Conservation (phyloP, 1,140 invertebrate genomes). For the Sycobia sp. region DNA sequence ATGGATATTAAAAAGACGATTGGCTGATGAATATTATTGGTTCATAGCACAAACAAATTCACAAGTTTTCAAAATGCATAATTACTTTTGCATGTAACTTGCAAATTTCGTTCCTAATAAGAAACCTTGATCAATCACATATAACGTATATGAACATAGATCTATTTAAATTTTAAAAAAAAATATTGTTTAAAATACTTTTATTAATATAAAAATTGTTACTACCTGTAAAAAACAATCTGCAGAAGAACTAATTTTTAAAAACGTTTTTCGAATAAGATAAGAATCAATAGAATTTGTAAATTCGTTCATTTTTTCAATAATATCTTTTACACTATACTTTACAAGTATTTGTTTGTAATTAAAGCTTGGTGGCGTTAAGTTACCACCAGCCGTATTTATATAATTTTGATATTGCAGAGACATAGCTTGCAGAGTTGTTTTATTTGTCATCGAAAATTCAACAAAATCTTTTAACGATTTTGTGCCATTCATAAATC, state of each 20-base stretch:
- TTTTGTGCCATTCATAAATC: constrained; percentile 70
- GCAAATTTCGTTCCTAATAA: no score
- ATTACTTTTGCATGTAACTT: no score
- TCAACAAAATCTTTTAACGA: constrained; percentile 66
- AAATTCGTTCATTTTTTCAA: constrained; percentile 50
- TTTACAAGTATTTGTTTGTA: constrained; percentile 47
- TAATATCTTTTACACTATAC: constrained; percentile 45
- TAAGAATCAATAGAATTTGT: constrained; percentile 48
- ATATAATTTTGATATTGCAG: constrained; percentile 44
- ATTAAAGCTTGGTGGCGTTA: neutral
- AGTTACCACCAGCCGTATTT: constrained; percentile 21
- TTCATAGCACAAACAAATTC: no score
- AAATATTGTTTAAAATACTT: no score
- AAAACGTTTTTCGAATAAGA: constrained; percentile 61
- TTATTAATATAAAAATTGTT: no score
- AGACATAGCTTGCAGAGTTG: neutral
- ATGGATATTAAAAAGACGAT: no score
- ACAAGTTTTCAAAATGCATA: no score
- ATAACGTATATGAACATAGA: no score
- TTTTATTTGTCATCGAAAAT: constrained; percentile 38
- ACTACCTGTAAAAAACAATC: constrained; percentile 61
- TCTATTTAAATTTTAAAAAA: no score
- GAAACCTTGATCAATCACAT: no score
- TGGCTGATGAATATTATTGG: no score
- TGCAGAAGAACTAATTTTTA: constrained; percentile 63